Evolutionary conservation across 2,888 invertebrate genomes (phyloP), one percentile per base, ranked within the genome.

Genomic region (Dioctria rufipes): DNA sequence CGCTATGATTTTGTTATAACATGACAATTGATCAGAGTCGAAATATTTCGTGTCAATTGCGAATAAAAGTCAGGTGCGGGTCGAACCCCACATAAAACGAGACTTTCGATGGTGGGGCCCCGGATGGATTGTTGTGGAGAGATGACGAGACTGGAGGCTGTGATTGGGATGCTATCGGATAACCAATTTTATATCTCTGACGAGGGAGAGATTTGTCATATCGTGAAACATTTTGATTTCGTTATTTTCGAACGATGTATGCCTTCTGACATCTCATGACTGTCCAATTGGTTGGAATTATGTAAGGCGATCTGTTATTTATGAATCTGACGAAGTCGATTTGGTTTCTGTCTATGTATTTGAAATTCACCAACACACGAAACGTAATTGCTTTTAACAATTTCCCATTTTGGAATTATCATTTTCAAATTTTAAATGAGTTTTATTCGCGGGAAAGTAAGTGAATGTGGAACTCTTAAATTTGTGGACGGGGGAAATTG

Each of bases 11-110:
- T 42, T 63, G 40, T 61, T 77, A 61, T 46, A 43, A 63, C 63
- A 77, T 63, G 77, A 77, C 77, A 77, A 77, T 77, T 63, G 77
- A 49, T 63, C 61, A 63, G 77, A 77, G 25, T 77, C 77, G 77
- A 63, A 77, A 77, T 77, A 63, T 77, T 73, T 77, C 77, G 77
- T 77, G 46, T 77, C 60, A 75, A 75, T 60, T 42, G 60, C 58
- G 42, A 60, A 40, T 43, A 43, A 71, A 43, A 37, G 6, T 69
- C 49, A 4, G 42, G 73, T 61, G 61, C 40, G 40, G 11, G 40
- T 25, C 25, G 25, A 25, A 25, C 25, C 25, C 25, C 0, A 25
- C 25, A 25, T 2, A 25, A 25, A 25, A 25, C 25, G 25, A 25
- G 25, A 25, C 25, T 25, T 25, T 25, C 25, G 25, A 25, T 54